Conservation (phyloP, 2,113 vertebrate genomes). For the Zosterops pallidus region DNA sequence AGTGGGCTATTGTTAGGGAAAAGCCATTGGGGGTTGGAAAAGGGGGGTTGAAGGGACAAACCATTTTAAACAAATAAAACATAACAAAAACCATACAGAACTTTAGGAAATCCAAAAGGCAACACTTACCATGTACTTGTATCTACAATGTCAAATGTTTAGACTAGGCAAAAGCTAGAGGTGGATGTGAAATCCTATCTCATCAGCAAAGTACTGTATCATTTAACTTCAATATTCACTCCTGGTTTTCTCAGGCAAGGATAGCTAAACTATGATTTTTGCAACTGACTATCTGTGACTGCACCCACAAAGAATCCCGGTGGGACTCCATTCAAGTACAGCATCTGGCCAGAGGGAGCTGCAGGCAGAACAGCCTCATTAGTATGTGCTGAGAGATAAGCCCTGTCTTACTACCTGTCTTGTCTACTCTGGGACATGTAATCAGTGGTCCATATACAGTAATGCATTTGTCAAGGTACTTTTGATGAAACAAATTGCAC, state of each 20-base stretch:
- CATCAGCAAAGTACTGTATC: background rate
- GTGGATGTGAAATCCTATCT: background rate
- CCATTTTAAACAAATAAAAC: too few species aligned
- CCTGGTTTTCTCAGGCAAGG: background rate
- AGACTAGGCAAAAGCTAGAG: background rate
- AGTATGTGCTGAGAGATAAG: background rate
- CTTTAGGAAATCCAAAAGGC: too few species aligned
- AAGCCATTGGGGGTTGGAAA: too few species aligned
- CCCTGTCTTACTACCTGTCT: background rate
- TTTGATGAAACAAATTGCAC: background rate
- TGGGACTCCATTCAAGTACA: background rate
- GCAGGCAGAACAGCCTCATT: background rate
- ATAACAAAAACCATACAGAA: too few species aligned
- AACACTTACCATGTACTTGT: background rate
- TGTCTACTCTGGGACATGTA: background rate
- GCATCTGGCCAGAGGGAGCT: slow-evolving; percentile 1
- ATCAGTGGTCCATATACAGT: background rate
- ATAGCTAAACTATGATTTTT: background rate
- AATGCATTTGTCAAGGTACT: background rate
- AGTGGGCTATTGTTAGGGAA: too few species aligned
- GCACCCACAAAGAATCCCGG: background rate
- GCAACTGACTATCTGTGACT: background rate
- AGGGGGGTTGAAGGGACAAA: too few species aligned
- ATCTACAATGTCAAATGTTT: background rate
- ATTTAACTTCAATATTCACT: background rate